Conservation (phyloP, 2,113 vertebrate genomes). For the Parus major region DNA sequence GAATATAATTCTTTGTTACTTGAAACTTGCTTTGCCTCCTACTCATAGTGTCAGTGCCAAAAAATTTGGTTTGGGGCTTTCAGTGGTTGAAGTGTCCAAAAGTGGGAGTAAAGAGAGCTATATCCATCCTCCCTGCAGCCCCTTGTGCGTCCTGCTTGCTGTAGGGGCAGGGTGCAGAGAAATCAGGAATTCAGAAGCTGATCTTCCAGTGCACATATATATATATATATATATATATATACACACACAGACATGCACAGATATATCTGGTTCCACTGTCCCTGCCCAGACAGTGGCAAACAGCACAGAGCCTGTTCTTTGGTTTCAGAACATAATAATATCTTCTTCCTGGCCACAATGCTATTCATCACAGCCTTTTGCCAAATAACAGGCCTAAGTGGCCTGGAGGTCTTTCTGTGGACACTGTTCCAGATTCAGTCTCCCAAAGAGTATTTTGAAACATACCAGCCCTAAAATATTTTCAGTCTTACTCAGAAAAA, state of each 20-base stretch:
- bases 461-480: conserved; percentile 32
- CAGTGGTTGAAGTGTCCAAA: neutral
- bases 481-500: conserved; percentile 38
- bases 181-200: neutral
- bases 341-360: conserved; percentile 34
- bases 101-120: neutral
- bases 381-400: conserved; percentile 58
- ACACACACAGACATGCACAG: too few relatives aligned
- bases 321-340: conserved; percentile 41
- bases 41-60: neutral
- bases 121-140: neutral
- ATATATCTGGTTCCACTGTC: neutral
- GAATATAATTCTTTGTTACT: neutral
- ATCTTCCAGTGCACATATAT: neutral
- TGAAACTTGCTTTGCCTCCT: neutral
- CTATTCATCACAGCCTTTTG: conserved; percentile 41
- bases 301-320: neutral
- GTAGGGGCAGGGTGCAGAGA: neutral
- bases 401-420: conserved; percentile 57
- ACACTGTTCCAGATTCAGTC: conserved; percentile 13
- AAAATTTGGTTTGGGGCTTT: neutral
- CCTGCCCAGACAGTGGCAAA: neutral
- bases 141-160: neutral
- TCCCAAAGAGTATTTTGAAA: conserved; percentile 43
- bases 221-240: too few relatives aligned